A percentile compares a stretch with the other conserved stretches of the same genome.
phyloP scores from a whole-genome alignment of 2,113 vertebrate genomes.

The Muntiacus reevesi region DNA sequence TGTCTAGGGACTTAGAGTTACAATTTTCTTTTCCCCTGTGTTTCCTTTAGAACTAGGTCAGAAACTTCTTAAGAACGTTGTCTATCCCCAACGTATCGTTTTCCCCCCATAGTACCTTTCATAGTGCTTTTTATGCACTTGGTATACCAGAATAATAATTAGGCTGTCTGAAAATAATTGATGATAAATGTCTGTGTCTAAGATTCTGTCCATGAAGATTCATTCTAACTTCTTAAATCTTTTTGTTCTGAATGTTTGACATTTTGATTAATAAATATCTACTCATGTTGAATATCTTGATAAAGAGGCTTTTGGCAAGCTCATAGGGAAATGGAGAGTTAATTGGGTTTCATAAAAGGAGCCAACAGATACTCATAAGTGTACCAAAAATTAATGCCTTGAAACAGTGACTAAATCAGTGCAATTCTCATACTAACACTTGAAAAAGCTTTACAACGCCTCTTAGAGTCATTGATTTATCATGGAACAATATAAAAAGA shows the following conservation, averaged over 20 bases:
- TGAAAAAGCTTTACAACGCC: neutral
- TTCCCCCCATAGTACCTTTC: neutral
- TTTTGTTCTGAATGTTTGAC: neutral
- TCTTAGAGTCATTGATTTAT: neutral
- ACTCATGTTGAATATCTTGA: neutral
- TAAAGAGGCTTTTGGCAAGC: neutral
- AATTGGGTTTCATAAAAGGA: neutral
- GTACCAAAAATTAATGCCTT: neutral
- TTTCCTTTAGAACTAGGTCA: neutral
- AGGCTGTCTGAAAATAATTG: neutral
- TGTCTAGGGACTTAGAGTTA: neutral
- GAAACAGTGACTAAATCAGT: neutral
- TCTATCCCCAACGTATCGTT: neutral
- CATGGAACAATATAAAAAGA: neutral
- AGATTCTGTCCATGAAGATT: neutral
- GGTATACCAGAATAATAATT: neutral
- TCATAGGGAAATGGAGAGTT: neutral
- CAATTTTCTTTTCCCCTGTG: neutral
- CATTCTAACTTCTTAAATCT: neutral
- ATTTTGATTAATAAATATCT: constrained; percentile 31
- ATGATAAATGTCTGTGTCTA: neutral
- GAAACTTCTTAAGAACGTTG: neutral
- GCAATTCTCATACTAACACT: neutral
- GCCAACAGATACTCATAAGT: neutral
- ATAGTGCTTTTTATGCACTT: neutral